Evolutionary conservation across 2,797 vertebrate genomes (phyloP), one percentile per base, ranked within the genome.

Genomic region (Cryptoblepharus egeriae): DNA sequence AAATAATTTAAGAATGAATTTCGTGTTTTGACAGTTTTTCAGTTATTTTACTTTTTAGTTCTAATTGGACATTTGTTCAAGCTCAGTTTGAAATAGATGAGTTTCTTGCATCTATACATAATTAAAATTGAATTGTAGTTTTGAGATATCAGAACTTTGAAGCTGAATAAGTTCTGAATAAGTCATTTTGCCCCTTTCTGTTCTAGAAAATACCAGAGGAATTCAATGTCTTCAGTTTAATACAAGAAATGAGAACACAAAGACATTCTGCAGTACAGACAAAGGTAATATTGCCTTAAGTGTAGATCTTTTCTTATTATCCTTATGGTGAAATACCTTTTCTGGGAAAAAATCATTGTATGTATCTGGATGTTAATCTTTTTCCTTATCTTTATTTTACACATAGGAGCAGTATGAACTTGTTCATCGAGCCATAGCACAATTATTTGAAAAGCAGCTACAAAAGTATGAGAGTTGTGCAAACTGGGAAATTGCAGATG

Each of bases 221-320:
- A 90, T 99, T 99, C 95, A 98, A 98, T 80, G 97, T 99, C 73
- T 99, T 98, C 92, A 97, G 96, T 91, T 96, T 99, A 95, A 99
- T 99, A 93, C 98, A 99, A 93, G 98, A 99, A 95, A 99, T 99
- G 98, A 97, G 98, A 93, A 99, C 98, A 1, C 98, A 99, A 82
- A 96, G 98, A 65, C 98, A 99, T 95, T 99, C 98, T 49, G 98
- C 98, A 75, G 98, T 99, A 70, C 98, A 99, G 93, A 99, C 98
- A 32, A 99, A 99, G 97, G 98, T 99, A 95, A 75, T 12, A 58
- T 26, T 49, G 49, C 55, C 16, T 79, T 79, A 0, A 4, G 15
- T n/a, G 24, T 5, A 6, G 22, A 74, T 37, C 5, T 60, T 8
- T 5, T 65, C 1, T 61, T 49, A 24, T 26, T 58, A 16, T 26